phyloP scores from a whole-genome alignment of 2,113 vertebrate species.

The Channa maculata region DNA sequence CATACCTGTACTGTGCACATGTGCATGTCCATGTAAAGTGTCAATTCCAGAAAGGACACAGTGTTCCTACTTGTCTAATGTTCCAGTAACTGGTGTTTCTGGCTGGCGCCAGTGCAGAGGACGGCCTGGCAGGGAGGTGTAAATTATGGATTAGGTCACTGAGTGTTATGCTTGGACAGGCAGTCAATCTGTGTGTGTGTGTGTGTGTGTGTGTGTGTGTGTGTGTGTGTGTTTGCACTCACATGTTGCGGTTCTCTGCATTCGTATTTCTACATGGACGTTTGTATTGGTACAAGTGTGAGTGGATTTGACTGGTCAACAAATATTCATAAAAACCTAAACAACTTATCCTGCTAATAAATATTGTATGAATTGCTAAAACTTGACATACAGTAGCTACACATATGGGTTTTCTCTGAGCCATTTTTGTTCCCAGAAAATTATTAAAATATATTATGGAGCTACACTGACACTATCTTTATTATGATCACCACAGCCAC shows the following conservation, averaged over 20 bases:
- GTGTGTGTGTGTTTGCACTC: not conserved
- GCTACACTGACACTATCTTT: not conserved
- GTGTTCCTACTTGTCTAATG: slow-evolving; percentile 63
- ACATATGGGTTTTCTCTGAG: no score
- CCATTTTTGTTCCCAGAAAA: no score
- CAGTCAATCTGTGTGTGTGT: slow-evolving; percentile 36
- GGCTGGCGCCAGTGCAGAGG: slow-evolving; percentile 64
- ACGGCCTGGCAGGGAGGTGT: slow-evolving; percentile 71
- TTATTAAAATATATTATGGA: not conserved
- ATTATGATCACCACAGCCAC: no score
- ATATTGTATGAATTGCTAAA: no score
- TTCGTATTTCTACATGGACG: slow-evolving; percentile 14
- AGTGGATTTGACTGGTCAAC: no score
- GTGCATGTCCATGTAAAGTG: slow-evolving; percentile 35
- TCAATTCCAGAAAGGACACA: slow-evolving; percentile 55
- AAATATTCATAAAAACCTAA: no score
- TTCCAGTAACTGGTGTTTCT: slow-evolving; percentile 70
- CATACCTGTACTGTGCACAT: slow-evolving; percentile 16
- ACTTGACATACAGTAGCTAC: no score
- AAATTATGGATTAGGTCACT: slow-evolving; percentile 80
- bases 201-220: not conserved
- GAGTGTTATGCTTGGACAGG: slow-evolving; percentile 52
- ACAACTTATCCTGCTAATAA: no score
- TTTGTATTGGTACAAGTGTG: not conserved
- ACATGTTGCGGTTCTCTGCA: not conserved